Evolutionary conservation across 2,797 vertebrate genomes (phyloP).

Genomic region (Acanthopagrus latus): DNA sequence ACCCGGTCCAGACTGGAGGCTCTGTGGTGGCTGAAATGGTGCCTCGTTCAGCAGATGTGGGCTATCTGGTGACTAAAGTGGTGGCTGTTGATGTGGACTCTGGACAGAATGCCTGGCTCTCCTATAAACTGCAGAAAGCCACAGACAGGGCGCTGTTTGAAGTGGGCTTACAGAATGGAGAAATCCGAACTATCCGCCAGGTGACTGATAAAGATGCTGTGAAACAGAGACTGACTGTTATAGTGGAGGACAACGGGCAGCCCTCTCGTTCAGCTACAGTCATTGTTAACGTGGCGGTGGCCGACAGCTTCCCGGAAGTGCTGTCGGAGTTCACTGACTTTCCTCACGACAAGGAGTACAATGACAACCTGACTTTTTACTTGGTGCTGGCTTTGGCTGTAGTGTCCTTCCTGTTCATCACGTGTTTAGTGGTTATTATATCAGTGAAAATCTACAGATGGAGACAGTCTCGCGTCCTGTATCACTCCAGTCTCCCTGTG

Average conservation of each 20-base stretch:
- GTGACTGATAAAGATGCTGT: conserved; percentile 75
- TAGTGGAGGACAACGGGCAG: conserved; percentile 62
- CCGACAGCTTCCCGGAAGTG: too few species aligned
- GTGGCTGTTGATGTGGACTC: conserved; percentile 11
- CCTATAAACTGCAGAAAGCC: conserved; percentile 83
- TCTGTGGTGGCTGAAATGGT: conserved; percentile 42
- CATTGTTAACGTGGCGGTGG: too few species aligned
- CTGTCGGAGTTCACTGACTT: too few species aligned
- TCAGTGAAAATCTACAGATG: too few species aligned
- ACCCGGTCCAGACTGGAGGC: conserved; percentile 57
- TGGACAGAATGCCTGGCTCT: conserved; percentile 82
- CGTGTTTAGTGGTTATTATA: too few species aligned
- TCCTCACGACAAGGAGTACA: too few species aligned
- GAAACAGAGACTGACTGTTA: conserved; percentile 47
- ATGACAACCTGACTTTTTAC: too few species aligned
- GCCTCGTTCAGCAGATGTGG: conserved; percentile 56
- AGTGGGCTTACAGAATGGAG: conserved; percentile 83
- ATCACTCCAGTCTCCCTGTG: too few species aligned
- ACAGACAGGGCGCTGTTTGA: conserved; percentile 84
- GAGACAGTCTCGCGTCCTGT: too few species aligned
- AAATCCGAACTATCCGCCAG: conserved; percentile 55
- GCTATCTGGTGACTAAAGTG: conserved; percentile 54
- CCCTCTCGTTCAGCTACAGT: too few species aligned
- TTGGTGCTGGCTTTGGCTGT: too few species aligned
- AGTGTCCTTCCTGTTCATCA: too few species aligned